Conservation (phyloP, 2,113 vertebrate genomes). For the Xiphias gladius region DNA sequence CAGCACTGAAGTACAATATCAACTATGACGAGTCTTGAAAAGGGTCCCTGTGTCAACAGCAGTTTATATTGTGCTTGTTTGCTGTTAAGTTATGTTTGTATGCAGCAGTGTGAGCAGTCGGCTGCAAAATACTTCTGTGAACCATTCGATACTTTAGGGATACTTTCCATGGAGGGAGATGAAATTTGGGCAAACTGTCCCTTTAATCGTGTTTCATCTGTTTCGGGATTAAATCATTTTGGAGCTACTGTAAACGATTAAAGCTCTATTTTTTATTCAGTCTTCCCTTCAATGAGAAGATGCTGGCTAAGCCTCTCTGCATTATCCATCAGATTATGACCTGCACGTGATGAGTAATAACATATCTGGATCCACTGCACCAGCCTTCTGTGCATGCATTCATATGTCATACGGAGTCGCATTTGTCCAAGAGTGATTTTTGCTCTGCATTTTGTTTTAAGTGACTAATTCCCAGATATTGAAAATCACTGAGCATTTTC, state of each 20-base stretch:
- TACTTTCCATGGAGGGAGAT: too few species aligned
- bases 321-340: slow-evolving; percentile 58
- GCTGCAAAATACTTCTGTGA: too few species aligned
- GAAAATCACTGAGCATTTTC: background rate
- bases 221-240: slow-evolving; percentile 21
- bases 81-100: too few species aligned
- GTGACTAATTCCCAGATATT: background rate
- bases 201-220: slow-evolving; percentile 7
- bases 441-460: too few species aligned
- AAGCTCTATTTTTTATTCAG: slow-evolving; percentile 29
- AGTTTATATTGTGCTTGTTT: too few species aligned
- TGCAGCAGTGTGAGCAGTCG: too few species aligned
- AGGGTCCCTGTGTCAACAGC: too few species aligned
- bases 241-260: slow-evolving; percentile 13
- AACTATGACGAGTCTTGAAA: too few species aligned
- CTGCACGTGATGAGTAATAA: slow-evolving; percentile 31
- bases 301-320: slow-evolving; percentile 46
- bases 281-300: slow-evolving; percentile 18
- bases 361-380: slow-evolving; percentile 15
- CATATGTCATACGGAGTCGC: slow-evolving; percentile 8
- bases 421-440: background rate
- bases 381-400: background rate
- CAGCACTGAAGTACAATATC: too few species aligned
- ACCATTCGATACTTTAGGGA: too few species aligned
- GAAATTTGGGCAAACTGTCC: background rate